A percentile compares a stretch with the other conserved stretches of the same genome.
Conservation (phyloP, 2,797 vertebrate genomes). For the Lacerta viridis region DNA sequence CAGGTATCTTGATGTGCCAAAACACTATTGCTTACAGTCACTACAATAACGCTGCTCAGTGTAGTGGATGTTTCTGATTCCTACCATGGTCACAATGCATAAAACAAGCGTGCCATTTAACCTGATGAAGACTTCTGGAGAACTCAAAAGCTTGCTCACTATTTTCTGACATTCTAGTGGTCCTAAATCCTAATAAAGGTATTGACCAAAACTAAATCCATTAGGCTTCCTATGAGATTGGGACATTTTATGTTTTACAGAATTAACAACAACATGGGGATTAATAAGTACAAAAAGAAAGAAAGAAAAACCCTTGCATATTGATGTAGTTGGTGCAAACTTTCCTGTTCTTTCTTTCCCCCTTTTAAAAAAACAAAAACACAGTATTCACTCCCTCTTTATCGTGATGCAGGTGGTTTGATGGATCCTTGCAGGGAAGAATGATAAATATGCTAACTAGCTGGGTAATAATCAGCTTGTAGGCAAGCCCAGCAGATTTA, state of each 20-base stretch:
- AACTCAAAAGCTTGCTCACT: background rate
- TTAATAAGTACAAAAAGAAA: background rate
- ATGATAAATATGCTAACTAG: constrained; percentile 74
- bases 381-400: constrained; percentile 53
- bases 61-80: background rate
- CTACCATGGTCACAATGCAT: background rate
- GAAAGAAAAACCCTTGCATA: background rate
- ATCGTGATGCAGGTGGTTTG: constrained; percentile 60
- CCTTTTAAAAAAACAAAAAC: too few relatives aligned
- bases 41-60: background rate
- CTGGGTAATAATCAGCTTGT: constrained; percentile 64
- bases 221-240: background rate
- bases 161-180: background rate
- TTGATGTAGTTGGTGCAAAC: constrained; percentile 36
- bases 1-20: background rate
- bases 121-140: background rate
- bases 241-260: background rate
- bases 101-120: background rate
- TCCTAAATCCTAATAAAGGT: background rate
- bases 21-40: background rate
- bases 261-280: background rate
- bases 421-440: constrained; percentile 62
- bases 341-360: background rate
- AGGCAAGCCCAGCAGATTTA: constrained; percentile 47
- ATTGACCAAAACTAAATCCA: background rate